Base-by-base conservation (phyloP, 2,797 vertebrate genomes). In the Anguilla anguilla region DNA sequence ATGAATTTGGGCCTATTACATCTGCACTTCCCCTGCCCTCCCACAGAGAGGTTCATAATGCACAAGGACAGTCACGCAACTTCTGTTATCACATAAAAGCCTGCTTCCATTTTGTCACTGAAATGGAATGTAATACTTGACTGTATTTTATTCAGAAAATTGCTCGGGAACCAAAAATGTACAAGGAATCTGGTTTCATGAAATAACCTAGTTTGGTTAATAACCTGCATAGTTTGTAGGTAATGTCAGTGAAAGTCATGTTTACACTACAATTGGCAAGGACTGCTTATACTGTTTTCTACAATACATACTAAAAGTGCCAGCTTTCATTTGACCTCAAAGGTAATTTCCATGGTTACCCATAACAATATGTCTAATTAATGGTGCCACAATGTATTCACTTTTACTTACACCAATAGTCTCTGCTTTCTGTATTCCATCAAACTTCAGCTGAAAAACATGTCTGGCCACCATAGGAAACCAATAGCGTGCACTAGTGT, bases 21-120 rank as follows among this genome's bases (percentile, higher is more conserved):
- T 81, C 72, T 59, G 85, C 79, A 28, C 77, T 86, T 77, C 88
- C 88, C 84, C 84, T 90, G 91, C 87, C 85, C 51, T 87, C 86
- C 88, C 90, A 85, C 28, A 59, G 81, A 69, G 31, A 82, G n/a
- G n/a, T 49, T 67, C 10, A 57, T 31, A 86, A 85, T 35, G 51
- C 28, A 51, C 87, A 83, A 35, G 67, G n/a, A 72, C 67, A 55
- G 55, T n/a, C 31, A 22, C 46, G 22, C 51, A n/a, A 74, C 72
- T 35, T 28, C 10, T 77, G 49, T 6, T 79, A 77, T 77, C n/a
- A 55, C 85, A 74, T 77, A 3, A 69, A 35, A 28, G 9, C n/a
- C 13, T 19, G 13, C 74, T 79, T 39, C 5, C 35, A 25, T 79
- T 43, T 79, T 79, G 79, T 51, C 79, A 82, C 25, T 4, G 46